A percentile compares a stretch with the other conserved stretches of the same genome.
phyloP scores from a whole-genome alignment of 2,888 invertebrate species.

The Leptinotarsa tumamoca region DNA sequence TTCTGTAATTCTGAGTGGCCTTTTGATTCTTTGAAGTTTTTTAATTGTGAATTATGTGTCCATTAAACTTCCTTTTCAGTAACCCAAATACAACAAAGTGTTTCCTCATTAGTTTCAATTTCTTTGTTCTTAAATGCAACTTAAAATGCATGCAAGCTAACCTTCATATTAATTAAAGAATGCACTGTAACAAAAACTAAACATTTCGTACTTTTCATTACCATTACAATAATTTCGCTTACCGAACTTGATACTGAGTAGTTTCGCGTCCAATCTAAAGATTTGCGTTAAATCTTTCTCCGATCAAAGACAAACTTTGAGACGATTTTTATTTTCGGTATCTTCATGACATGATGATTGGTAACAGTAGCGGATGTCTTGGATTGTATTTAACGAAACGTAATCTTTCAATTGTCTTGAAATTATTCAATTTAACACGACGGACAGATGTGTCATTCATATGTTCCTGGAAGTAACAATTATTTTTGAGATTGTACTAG shows the following conservation, averaged over 20 bases:
- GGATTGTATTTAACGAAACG: constrained; percentile 31
- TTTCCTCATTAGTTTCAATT: not conserved
- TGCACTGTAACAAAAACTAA: not conserved
- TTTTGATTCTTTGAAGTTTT: too few species aligned
- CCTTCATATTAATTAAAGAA: not conserved
- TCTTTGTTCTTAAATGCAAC: not conserved
- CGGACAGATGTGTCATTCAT: constrained; percentile 21
- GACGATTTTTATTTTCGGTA: constrained; percentile 22
- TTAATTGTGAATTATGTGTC: not conserved
- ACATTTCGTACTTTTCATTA: not conserved
- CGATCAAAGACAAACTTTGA: constrained; percentile 29
- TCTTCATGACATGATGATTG: constrained; percentile 10
- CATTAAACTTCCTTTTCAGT: too few species aligned
- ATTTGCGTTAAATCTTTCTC: constrained; percentile 20
- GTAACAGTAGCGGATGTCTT: constrained; percentile 33
- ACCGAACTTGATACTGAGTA: constrained; percentile 17
- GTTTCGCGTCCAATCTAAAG: constrained; percentile 22
- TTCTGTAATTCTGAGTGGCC: too few species aligned
- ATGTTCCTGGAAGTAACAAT: constrained; percentile 10
- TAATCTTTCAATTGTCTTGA: constrained; percentile 46
- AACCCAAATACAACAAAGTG: not conserved
- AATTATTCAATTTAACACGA: constrained; percentile 39
- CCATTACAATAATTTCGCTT: constrained; percentile 12
- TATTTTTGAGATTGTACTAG: constrained; percentile 3
- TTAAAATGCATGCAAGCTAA: not conserved